Conservation (phyloP, 92 coral and sea anemone genomes). For the Desmophyllum pertusum region DNA sequence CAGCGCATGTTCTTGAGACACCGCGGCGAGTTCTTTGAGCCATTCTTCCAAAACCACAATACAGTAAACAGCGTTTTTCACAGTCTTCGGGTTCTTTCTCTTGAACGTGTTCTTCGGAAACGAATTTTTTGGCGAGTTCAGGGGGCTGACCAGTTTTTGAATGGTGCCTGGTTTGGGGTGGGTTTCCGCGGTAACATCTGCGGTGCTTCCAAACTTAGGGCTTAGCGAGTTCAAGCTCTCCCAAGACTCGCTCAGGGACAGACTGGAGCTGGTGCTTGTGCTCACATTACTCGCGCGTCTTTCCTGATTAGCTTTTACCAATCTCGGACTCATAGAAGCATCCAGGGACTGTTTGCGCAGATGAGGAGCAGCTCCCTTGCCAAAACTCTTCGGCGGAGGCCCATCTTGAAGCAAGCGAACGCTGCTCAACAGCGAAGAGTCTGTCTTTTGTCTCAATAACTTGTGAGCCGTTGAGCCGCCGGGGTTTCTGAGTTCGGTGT, state of each 20-base stretch:
- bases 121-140: slow-evolving; percentile 30
- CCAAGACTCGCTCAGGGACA: slow-evolving; percentile 78
- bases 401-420: slow-evolving; percentile 74
- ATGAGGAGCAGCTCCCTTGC: neutral
- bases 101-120: slow-evolving; percentile 69
- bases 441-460: slow-evolving; percentile 61
- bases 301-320: neutral
- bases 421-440: slow-evolving; percentile 61
- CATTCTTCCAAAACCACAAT: slow-evolving; percentile 94
- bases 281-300: slow-evolving; percentile 47
- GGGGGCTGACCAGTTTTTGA: slow-evolving; percentile 45
- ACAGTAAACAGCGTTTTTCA: slow-evolving; percentile 95
- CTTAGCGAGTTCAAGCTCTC: slow-evolving; percentile 78
- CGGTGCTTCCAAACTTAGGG: slow-evolving; percentile 74
- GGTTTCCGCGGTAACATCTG: slow-evolving; percentile 60
- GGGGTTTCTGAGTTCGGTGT: slow-evolving; percentile 60
- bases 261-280: slow-evolving; percentile 64
- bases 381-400: slow-evolving; percentile 62
- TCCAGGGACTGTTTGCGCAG: slow-evolving; percentile 27
- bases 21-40: slow-evolving; percentile 98
- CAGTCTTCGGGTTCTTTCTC: slow-evolving; percentile 77
- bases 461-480: slow-evolving; percentile 58
- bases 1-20: slow-evolving; percentile 95
- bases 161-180: slow-evolving; percentile 30
- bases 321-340: neutral